Percentiles rank a stretch among this genome's conserved stretches.
These are phyloP conservation scores for Xylota segnis DNA, from an alignment of 2,888 invertebrate genomes.

Conservation along the genomic window DNA sequence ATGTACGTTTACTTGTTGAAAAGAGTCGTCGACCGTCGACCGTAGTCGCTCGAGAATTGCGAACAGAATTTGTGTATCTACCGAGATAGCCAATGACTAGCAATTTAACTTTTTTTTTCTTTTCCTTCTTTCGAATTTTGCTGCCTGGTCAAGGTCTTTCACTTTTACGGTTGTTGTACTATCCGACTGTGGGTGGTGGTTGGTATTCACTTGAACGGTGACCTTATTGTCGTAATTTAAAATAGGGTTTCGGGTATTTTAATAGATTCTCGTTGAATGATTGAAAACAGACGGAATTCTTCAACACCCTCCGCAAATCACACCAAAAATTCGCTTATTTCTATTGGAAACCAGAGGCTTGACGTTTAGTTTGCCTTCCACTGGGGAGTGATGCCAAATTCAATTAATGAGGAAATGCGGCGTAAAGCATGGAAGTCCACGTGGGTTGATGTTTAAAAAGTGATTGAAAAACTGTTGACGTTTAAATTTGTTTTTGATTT, in stretches of 20 bases:
- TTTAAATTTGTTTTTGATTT: too few relatives aligned
- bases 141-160: constrained; percentile 16
- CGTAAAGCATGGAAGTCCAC: neutral
- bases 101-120: constrained; percentile 2
- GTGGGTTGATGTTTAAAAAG: too few relatives aligned
- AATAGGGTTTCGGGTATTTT: neutral
- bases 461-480: too few relatives aligned
- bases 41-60: neutral
- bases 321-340: constrained; percentile 23
- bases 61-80: constrained; percentile 46
- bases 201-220: neutral
- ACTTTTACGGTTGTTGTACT: constrained; percentile 9
- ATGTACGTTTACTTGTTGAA: constrained; percentile 44
- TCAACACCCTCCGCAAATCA: neutral
- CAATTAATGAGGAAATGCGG: too few relatives aligned
- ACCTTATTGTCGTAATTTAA: neutral
- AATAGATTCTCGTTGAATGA: neutral
- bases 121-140: neutral
- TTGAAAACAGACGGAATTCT: constrained; percentile 26
- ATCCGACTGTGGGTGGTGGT: neutral
- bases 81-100: constrained; percentile 4
- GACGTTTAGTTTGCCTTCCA: constrained; percentile 27
- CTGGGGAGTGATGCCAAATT: constrained; percentile 35
- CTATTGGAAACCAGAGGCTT: constrained; percentile 14
- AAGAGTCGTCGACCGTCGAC: constrained; percentile 34